phyloP scores from a whole-genome alignment of 1,140 invertebrate species.

The Drosophila lacteicornis region DNA sequence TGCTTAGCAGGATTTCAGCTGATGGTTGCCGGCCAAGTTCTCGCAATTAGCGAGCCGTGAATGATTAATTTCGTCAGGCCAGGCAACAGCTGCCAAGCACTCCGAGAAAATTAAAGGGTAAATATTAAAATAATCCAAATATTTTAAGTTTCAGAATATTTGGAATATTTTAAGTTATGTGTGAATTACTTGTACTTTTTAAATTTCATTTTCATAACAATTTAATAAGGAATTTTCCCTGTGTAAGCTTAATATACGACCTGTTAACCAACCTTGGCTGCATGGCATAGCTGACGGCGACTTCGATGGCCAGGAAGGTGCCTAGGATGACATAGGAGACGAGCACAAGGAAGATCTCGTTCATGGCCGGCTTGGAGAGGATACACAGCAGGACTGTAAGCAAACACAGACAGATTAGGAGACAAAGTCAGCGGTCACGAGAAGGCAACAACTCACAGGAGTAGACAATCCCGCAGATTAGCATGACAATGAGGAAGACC shows the following conservation, averaged over 20 bases:
- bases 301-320: constrained; percentile 89
- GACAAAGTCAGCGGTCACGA: constrained; percentile 16
- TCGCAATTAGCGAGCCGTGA: constrained; percentile 66
- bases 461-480: constrained; percentile 85
- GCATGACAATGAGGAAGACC: constrained; percentile 85
- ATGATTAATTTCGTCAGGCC: constrained; percentile 62
- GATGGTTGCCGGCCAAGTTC: constrained; percentile 17
- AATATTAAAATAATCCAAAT: background rate
- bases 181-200: background rate
- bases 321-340: constrained; percentile 92
- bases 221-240: background rate
- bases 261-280: constrained; percentile 84
- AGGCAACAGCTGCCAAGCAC: constrained; percentile 38
- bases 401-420: constrained; percentile 24
- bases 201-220: too few relatives aligned
- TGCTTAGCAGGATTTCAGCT: constrained; percentile 9
- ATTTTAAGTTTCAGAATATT: too few relatives aligned
- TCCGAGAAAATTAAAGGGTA: background rate
- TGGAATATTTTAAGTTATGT: background rate
- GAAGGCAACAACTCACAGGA: constrained; percentile 84
- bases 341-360: constrained; percentile 93
- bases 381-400: constrained; percentile 89
- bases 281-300: constrained; percentile 86
- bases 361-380: constrained; percentile 92
- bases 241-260: background rate